These are phyloP conservation scores for Taphrorychus bicolor DNA, from an alignment of 2,888 invertebrate species.

Conservation along the genomic window DNA sequence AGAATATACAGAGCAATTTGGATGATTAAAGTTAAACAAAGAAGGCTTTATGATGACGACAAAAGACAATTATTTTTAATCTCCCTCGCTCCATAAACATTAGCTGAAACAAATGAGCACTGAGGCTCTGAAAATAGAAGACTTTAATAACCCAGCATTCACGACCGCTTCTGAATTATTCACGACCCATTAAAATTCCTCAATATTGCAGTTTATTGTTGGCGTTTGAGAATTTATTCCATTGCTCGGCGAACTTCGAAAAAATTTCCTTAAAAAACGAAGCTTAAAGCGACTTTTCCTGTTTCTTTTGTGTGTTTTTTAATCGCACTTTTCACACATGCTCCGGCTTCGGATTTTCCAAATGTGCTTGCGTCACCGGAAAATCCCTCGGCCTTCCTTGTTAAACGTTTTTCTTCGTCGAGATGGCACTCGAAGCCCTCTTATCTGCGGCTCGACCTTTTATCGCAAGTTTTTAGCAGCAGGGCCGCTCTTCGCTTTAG, in stretches of 20 bases:
- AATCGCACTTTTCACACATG: neutral
- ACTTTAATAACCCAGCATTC: no score
- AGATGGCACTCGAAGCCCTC: constrained; percentile 6
- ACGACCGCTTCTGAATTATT: no score
- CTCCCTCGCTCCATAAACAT: no score
- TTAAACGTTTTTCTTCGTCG: constrained; percentile 12
- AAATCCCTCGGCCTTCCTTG: neutral
- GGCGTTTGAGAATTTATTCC: neutral
- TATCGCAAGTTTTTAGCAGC: constrained; percentile 12
- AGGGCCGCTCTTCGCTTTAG: neutral
- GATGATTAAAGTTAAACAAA: no score
- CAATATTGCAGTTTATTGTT: constrained; percentile 11
- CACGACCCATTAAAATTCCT: constrained; percentile 9
- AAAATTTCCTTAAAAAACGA: neutral
- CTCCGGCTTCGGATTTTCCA: neutral
- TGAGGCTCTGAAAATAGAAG: no score
- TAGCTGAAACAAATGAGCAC: no score
- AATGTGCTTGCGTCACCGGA: constrained; percentile 10
- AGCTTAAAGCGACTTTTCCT: neutral
- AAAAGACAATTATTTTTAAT: no score
- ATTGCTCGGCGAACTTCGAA: neutral
- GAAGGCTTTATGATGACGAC: no score
- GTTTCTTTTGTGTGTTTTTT: constrained; percentile 3
- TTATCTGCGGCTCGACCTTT: constrained; percentile 9
- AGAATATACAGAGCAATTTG: no score